Conservation (phyloP, 2,888 invertebrate genomes). For the Drosophila kambysellisi region DNA sequence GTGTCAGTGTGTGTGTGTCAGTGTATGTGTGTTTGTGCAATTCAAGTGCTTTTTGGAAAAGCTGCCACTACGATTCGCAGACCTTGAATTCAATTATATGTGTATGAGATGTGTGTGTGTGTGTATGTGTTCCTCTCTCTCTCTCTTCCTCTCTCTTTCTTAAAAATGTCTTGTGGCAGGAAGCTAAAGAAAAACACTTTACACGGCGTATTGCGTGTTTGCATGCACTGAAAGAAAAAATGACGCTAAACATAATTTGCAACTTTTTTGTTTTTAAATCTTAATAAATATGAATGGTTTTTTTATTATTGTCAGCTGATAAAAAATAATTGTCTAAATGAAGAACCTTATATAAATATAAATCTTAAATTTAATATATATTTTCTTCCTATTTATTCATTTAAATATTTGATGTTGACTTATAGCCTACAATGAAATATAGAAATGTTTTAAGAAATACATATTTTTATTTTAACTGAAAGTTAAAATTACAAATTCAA, state of each 20-base stretch:
- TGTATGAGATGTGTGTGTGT: slow-evolving; percentile 28
- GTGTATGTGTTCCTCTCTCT: neutral
- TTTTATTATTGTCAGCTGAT: neutral
- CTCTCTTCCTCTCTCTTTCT: neutral
- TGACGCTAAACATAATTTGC: neutral
- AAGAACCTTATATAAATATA: neutral
- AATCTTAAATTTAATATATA: neutral
- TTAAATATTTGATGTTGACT: neutral
- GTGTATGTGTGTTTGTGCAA: slow-evolving; percentile 22
- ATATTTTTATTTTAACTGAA: neutral
- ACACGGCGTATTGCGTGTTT: slow-evolving; percentile 51
- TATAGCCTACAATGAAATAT: no score
- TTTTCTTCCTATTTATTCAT: neutral
- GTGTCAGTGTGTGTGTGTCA: slow-evolving; percentile 11
- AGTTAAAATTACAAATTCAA: neutral
- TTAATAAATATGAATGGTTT: no score
- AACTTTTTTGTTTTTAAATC: neutral
- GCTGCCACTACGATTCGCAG: slow-evolving; percentile 46
- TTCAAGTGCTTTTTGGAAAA: slow-evolving; percentile 70
- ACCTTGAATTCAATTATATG: slow-evolving; percentile 69
- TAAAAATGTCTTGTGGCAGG: slow-evolving; percentile 29
- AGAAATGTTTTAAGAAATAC: neutral
- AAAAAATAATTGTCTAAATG: neutral
- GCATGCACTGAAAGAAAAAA: neutral
- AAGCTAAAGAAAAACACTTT: slow-evolving; percentile 58